Percentiles rank a stretch among this genome's conserved stretches.
These are phyloP conservation scores for Mylabris sibirica DNA, from an alignment of 2,888 invertebrate genomes.

Conservation along the genomic window DNA sequence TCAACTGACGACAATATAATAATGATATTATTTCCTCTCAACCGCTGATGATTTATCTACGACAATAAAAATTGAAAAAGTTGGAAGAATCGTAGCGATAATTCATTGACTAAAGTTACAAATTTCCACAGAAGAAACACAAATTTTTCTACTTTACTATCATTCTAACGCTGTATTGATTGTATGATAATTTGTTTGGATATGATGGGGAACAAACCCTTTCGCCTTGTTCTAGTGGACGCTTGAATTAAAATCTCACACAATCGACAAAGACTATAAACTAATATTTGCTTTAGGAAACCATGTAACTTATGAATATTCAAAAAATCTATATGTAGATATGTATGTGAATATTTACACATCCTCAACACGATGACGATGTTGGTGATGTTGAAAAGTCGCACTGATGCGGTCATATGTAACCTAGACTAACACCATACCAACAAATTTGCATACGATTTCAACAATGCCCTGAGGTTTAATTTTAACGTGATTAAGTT, in stretches of 20 bases:
- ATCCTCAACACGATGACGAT: constrained; percentile 41
- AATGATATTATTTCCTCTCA: constrained; percentile 58
- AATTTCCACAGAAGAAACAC: neutral
- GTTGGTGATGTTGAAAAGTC: constrained; percentile 26
- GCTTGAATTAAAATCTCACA: constrained; percentile 9
- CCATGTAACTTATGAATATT: constrained; percentile 44
- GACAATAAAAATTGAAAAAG: constrained; percentile 55
- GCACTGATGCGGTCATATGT: constrained; percentile 27
- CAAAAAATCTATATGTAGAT: constrained; percentile 40
- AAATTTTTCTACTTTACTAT: neutral
- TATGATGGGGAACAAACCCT: neutral
- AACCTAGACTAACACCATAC: constrained; percentile 36
- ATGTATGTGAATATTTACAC: constrained; percentile 52
- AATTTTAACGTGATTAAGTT: constrained; percentile 43
- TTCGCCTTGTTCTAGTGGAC: neutral
- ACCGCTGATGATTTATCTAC: constrained; percentile 55
- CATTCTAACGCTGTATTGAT: neutral
- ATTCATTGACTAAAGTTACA: constrained; percentile 1
- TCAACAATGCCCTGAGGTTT: constrained; percentile 41
- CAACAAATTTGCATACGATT: constrained; percentile 41
- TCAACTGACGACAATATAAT: constrained; percentile 55
- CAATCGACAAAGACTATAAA: constrained; percentile 20
- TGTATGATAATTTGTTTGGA: neutral
- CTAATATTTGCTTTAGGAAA: constrained; percentile 44
- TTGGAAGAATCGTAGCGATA: constrained; percentile 30